Percentiles rank a stretch among this genome's conserved stretches.
phyloP scores from a whole-genome alignment of 2,797 vertebrate genomes.

The Hippopotamyrus pictus region DNA sequence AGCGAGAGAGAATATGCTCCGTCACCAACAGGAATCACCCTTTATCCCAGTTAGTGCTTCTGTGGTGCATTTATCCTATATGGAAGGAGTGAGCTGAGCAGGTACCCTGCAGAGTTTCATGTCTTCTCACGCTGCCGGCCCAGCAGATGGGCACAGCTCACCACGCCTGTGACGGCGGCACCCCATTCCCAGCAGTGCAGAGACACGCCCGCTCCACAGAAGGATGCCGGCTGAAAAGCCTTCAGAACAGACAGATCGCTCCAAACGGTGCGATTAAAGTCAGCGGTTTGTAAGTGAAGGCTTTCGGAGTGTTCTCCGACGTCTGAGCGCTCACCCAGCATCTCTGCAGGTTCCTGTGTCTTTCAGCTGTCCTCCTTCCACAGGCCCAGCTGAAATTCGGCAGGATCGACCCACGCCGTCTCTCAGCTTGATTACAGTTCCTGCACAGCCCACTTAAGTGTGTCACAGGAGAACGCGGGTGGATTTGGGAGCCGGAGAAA shows the following conservation, averaged over 20 bases:
- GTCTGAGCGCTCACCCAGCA: neutral
- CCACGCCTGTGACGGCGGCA: neutral
- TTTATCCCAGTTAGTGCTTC: neutral
- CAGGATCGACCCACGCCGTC: neutral
- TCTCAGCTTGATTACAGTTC: neutral
- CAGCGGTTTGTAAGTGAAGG: neutral
- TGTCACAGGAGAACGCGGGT: constrained; percentile 55
- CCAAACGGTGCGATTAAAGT: neutral
- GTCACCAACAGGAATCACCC: neutral
- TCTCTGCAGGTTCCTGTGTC: neutral
- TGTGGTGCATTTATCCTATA: neutral
- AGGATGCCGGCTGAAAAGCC: neutral
- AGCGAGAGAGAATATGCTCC: neutral
- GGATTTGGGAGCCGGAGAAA: neutral
- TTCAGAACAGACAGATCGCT: neutral
- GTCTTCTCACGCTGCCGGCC: neutral
- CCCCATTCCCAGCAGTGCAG: neutral
- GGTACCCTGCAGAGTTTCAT: neutral
- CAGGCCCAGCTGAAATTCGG: neutral
- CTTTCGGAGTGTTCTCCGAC: neutral
- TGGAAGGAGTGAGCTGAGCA: neutral
- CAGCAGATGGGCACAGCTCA: neutral
- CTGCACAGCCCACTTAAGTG: constrained; percentile 37
- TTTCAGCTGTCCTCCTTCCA: neutral
- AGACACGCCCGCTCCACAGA: neutral